Evolutionary conservation across 1,140 invertebrate species (phyloP), one percentile per base, ranked within the genome.

Genomic region (Euura saliciscinereae): DNA sequence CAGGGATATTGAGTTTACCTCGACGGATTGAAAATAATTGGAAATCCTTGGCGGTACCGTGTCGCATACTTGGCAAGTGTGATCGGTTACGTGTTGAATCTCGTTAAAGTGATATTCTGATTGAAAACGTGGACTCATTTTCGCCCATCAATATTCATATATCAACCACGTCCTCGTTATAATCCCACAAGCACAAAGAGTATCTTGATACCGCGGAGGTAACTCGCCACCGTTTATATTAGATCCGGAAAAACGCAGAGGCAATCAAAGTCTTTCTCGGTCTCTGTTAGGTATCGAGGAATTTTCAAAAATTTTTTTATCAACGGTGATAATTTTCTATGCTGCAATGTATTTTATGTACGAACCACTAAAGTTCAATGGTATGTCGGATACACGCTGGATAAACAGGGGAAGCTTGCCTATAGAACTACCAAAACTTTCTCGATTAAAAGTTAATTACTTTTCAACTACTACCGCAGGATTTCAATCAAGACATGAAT

Each of bases 371-470:
- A 28, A 28, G 51, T 8, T 59, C 8, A 59, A 59, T 59, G 51
- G 51, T n/a, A 59, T 59, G 51, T n/a, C 51, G 8, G 8, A n/a
- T 59, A n/a, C 51, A 6, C 51, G 43, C 42, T 67, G 28, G 28
- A 44, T 72, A 75, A 79, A 77, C 74, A 75, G 59, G 74, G 75
- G 76, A 76, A 79, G 76, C 74, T 78, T 77, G 76, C 76, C 28
- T 28, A 28, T 69, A 68, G 70, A 77, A 76, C 78, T 73, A 77
- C 74, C 74, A 77, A 28, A 84, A 84, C 82, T 84, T 84, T 83
- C 76, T 80, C 79, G 80, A 84, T 83, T 84, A 83, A 80, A 84
- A 84, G 82, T 84, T 84, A 84, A 83, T 83, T 84, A 80, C 82
- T 82, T 83, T 78, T 80, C 75, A 78, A 80, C 77, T 82, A 80